Evolutionary conservation across 2,888 invertebrate species (phyloP).

Genomic region (Limnephilus marmoratus): DNA sequence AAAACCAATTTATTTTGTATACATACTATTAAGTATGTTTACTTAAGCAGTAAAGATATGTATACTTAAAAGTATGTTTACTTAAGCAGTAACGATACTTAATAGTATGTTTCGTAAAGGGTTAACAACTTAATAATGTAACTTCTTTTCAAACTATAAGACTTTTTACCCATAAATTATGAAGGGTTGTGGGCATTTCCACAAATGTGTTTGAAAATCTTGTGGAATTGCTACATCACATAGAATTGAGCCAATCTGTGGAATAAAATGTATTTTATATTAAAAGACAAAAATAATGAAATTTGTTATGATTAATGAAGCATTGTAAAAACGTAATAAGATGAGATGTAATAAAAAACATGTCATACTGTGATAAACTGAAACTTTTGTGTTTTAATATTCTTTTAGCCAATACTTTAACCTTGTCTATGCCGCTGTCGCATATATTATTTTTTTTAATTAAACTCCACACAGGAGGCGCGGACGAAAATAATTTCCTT

Average conservation of each 20-base stretch:
- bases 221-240: neutral
- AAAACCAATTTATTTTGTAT: neutral
- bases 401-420: neutral
- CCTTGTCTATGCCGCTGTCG: too few species aligned
- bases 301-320: constrained; percentile 53
- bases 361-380: constrained; percentile 65
- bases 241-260: constrained; percentile 45
- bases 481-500: too few species aligned
- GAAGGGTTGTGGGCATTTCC: constrained; percentile 13
- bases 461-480: too few species aligned
- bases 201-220: neutral
- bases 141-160: neutral
- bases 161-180: constrained; percentile 17
- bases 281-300: constrained; percentile 61
- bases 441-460: too few species aligned
- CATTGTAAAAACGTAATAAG: constrained; percentile 53
- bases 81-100: neutral
- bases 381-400: constrained; percentile 29
- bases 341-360: constrained; percentile 61
- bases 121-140: neutral
- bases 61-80: neutral
- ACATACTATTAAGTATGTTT: too few species aligned
- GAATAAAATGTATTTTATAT: constrained; percentile 65
- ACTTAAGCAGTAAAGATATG: too few species aligned
- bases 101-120: neutral